Percentiles rank a stretch among this genome's conserved stretches.
phyloP scores from a whole-genome alignment of 1,140 invertebrate species.

The Hylaeus volcanicus region DNA sequence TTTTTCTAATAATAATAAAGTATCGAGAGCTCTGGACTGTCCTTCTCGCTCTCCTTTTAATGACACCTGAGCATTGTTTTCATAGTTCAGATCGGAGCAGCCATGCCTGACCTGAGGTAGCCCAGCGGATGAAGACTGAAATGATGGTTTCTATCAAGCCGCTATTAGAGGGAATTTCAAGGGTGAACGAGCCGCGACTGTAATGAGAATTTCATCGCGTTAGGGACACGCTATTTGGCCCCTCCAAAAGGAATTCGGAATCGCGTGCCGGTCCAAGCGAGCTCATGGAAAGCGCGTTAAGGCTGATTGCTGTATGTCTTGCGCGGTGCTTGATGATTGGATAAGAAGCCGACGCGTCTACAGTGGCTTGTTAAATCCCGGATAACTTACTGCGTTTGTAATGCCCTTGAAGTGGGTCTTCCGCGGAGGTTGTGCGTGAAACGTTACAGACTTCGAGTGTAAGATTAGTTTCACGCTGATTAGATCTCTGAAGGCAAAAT shows the following conservation, averaged over 20 bases:
- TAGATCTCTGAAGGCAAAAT: background rate
- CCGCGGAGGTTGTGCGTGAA: background rate
- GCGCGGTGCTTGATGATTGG: background rate
- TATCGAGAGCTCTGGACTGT: constrained; percentile 24
- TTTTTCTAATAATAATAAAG: background rate
- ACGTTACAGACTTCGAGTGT: background rate
- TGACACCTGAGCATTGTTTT: constrained; percentile 33
- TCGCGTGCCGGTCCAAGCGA: constrained; percentile 26
- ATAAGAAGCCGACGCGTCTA: background rate
- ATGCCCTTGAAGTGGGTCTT: background rate
- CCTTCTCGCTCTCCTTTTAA: background rate
- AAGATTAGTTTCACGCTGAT: background rate
- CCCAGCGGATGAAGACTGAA: constrained; percentile 17
- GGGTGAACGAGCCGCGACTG: constrained; percentile 54
- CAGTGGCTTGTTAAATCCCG: background rate
- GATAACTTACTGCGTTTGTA: constrained; percentile 3
- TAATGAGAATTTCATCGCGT: constrained; percentile 71
- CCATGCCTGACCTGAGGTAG: constrained; percentile 3
- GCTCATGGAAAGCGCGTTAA: constrained; percentile 28
- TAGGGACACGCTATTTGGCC: constrained; percentile 41
- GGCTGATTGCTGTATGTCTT: constrained; percentile 4
- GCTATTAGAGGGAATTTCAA: constrained; percentile 66
- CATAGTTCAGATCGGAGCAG: constrained; percentile 39
- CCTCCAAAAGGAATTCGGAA: background rate
- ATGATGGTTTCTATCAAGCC: constrained; percentile 13